phyloP scores from a whole-genome alignment of 2,797 vertebrate genomes.

The Orientallactaga sibirica region DNA sequence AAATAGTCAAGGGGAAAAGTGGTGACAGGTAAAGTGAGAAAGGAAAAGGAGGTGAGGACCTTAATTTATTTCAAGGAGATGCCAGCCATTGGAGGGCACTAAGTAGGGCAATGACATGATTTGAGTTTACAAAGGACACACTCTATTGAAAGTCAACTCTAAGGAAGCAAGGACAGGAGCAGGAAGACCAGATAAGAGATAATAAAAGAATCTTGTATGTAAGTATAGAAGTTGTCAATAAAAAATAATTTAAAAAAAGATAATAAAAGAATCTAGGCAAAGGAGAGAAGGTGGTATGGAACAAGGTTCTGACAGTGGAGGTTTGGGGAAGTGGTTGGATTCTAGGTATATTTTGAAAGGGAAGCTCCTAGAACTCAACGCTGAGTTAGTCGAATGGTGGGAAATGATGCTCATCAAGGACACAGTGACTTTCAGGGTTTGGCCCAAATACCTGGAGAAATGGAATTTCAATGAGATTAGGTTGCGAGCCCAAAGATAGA shows the following conservation, averaged over 20 bases:
- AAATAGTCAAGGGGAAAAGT: not conserved
- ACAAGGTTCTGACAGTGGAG: not conserved
- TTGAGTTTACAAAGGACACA: conserved; percentile 34
- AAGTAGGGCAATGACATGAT: not conserved
- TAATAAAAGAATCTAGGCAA: not conserved
- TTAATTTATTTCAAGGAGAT: conserved; percentile 7
- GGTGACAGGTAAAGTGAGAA: not conserved
- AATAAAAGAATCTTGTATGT: not conserved
- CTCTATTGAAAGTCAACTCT: not conserved
- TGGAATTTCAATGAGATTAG: not conserved
- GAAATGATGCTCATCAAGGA: not conserved
- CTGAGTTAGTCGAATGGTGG: not conserved
- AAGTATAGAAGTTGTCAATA: no score
- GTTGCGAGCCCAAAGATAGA: conserved; percentile 19
- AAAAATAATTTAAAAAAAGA: no score
- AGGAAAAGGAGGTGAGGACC: not conserved
- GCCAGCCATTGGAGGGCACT: not conserved
- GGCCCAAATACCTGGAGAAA: conserved; percentile 52
- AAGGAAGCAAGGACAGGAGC: not conserved
- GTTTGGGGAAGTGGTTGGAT: not conserved
- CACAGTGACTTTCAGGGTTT: not conserved
- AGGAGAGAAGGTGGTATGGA: not conserved
- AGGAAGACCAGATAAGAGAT: not conserved
- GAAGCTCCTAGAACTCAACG: not conserved
- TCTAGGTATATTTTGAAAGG: not conserved